These are phyloP conservation scores for Callyntrura guangdongensis DNA, from an alignment of 2,888 invertebrate genomes.

Conservation along the genomic window DNA sequence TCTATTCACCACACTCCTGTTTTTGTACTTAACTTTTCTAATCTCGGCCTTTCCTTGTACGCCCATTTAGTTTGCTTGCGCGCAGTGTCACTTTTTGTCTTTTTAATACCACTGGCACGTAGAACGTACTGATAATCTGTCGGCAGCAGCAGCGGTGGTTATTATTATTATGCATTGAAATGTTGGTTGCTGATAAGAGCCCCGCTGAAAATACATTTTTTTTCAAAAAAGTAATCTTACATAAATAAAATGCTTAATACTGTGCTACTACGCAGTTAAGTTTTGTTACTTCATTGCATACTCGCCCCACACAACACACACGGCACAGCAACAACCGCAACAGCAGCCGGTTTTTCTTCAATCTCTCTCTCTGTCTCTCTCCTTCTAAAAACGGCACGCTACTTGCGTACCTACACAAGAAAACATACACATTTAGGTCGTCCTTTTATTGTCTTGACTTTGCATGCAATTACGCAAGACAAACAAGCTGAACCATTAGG, in stretches of 20 bases:
- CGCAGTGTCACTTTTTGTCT: too few relatives aligned
- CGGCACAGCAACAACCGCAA: not conserved
- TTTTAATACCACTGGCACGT: too few relatives aligned
- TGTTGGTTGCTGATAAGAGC: not conserved
- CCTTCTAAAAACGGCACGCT: not conserved
- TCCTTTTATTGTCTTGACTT: not conserved
- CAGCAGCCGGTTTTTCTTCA: slow-evolving; percentile 57
- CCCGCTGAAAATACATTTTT: slow-evolving; percentile 40
- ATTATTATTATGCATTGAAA: too few relatives aligned
- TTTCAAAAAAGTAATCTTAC: slow-evolving; percentile 19
- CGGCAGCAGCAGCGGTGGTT: too few relatives aligned
- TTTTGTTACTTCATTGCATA: not conserved
- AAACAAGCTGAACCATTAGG: not conserved
- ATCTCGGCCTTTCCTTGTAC: too few relatives aligned
- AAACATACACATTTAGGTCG: not conserved
- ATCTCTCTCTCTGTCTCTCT: slow-evolving; percentile 10
- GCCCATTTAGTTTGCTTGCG: too few relatives aligned
- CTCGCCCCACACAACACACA: not conserved
- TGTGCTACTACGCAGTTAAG: slow-evolving; percentile 59
- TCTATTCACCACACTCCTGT: not conserved
- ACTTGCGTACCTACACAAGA: not conserved
- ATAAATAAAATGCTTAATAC: slow-evolving; percentile 7
- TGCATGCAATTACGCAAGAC: not conserved
- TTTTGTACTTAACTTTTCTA: not conserved
- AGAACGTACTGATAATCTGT: not conserved